Conservation (phyloP, 92 coral and sea anemone species). For the Porites evermanni region DNA sequence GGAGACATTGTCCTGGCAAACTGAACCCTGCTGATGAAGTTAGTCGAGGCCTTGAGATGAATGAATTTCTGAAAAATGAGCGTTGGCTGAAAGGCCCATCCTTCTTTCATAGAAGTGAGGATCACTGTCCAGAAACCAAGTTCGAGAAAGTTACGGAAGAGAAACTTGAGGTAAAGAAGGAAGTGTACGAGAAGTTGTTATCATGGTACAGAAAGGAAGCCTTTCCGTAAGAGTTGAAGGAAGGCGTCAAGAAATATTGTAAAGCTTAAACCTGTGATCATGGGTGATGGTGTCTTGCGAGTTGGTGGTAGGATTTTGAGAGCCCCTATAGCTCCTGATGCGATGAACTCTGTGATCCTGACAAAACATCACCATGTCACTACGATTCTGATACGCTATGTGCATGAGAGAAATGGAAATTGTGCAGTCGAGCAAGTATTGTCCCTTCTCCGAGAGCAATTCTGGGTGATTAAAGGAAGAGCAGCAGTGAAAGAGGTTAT, state of each 20-base stretch:
- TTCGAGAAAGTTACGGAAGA: constrained; percentile 28
- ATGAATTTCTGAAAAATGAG: constrained; percentile 51
- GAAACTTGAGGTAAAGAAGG: constrained; percentile 56
- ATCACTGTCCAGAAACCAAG: constrained; percentile 63
- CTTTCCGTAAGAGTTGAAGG: constrained; percentile 45
- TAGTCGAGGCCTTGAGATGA: constrained; percentile 65
- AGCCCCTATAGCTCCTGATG: constrained; percentile 61
- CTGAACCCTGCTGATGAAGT: constrained; percentile 78
- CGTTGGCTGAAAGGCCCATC: constrained; percentile 74
- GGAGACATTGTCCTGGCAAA: constrained; percentile 77
- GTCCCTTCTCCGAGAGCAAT: constrained; percentile 19
- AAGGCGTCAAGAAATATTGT: constrained; percentile 25
- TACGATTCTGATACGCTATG: constrained; percentile 25
- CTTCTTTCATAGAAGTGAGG: constrained; percentile 52
- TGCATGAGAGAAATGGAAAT: constrained; percentile 54
- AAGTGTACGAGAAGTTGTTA: constrained; percentile 8
- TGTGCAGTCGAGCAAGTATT: constrained; percentile 62
- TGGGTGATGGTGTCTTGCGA: constrained; percentile 16
- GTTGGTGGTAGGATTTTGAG: constrained; percentile 44
- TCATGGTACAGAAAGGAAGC: constrained; percentile 38
- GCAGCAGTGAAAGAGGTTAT: constrained; percentile 17
- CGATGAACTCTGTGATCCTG: constrained; percentile 47
- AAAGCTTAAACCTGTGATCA: constrained; percentile 57
- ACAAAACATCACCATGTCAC: constrained; percentile 35
- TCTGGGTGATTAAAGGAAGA: constrained; percentile 38